These are phyloP conservation scores for Delia radicum DNA, from an alignment of 1,140 invertebrate species.

Conservation along the genomic window DNA sequence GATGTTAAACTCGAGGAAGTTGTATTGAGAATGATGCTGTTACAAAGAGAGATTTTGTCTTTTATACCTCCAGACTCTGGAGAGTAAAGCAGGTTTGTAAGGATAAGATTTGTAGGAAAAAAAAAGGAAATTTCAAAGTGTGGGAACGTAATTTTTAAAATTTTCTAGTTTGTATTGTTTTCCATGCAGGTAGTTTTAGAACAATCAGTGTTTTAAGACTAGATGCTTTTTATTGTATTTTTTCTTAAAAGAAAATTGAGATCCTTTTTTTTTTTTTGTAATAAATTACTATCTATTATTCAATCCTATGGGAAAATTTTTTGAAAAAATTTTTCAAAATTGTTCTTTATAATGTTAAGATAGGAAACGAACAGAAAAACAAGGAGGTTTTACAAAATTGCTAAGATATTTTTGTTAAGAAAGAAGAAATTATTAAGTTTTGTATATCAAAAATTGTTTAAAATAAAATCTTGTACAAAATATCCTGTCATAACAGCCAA, in stretches of 20 bases:
- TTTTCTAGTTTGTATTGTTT: not conserved
- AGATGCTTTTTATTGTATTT: not conserved
- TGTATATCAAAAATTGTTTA: not conserved
- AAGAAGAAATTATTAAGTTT: not conserved
- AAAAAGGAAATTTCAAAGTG: constrained; percentile 22
- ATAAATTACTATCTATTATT: not conserved
- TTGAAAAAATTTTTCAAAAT: not conserved
- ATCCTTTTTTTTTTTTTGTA: constrained; percentile 5
- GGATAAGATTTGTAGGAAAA: not conserved
- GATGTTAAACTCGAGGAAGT: constrained; percentile 7
- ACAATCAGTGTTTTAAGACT: not conserved
- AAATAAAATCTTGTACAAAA: not conserved
- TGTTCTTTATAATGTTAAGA: not conserved
- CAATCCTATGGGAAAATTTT: not conserved
- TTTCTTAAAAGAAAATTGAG: not conserved
- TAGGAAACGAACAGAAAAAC: too few species aligned
- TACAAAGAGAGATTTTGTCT: not conserved
- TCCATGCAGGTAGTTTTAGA: not conserved
- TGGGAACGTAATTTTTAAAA: constrained; percentile 12
- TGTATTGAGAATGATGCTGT: constrained; percentile 15
- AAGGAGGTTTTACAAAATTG: not conserved
- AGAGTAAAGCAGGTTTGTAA: not conserved
- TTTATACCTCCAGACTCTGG: not conserved
- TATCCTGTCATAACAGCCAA: not conserved
- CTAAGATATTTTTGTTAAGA: not conserved